phyloP scores from a whole-genome alignment of 1,140 invertebrate genomes.

The Aphelenchoides avenae region DNA sequence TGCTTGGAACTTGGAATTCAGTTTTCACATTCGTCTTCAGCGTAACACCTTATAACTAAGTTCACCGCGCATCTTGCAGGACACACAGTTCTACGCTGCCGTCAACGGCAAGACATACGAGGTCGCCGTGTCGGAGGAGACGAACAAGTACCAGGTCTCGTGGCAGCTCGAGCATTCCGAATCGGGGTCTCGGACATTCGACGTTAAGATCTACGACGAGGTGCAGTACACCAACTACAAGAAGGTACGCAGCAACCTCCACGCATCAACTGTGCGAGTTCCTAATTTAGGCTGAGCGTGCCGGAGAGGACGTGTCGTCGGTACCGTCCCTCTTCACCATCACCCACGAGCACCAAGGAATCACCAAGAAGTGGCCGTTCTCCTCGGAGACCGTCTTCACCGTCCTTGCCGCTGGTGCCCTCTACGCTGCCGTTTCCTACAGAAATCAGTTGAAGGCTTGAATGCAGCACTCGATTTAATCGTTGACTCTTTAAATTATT shows the following conservation, averaged over 20 bases:
- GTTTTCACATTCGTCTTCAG: constrained; percentile 7
- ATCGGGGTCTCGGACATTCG: constrained; percentile 49
- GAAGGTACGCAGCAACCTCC: constrained; percentile 57
- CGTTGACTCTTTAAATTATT: constrained; percentile 8
- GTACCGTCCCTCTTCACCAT: constrained; percentile 59
- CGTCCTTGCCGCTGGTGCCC: constrained; percentile 30
- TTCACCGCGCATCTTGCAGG: constrained; percentile 25
- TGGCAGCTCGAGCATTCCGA: constrained; percentile 34
- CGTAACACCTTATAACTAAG: not conserved
- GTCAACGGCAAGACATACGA: constrained; percentile 39
- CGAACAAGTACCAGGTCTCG: constrained; percentile 52
- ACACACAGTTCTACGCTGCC: constrained; percentile 49
- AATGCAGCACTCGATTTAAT: constrained; percentile 17
- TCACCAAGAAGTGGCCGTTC: constrained; percentile 43
- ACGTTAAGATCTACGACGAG: constrained; percentile 53
- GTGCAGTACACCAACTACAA: constrained; percentile 42
- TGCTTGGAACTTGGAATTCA: not conserved
- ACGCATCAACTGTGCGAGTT: not conserved
- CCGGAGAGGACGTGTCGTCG: constrained; percentile 55
- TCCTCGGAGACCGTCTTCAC: constrained; percentile 50
- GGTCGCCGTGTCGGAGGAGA: constrained; percentile 53
- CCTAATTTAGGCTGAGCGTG: constrained; percentile 59
- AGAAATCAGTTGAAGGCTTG: constrained; percentile 19
- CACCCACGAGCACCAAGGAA: constrained; percentile 57
- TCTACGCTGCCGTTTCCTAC: constrained; percentile 43